Percentiles rank a stretch among this genome's conserved stretches.
Conservation (phyloP, 2,113 vertebrate genomes). For the Salvelinus alpinus region DNA sequence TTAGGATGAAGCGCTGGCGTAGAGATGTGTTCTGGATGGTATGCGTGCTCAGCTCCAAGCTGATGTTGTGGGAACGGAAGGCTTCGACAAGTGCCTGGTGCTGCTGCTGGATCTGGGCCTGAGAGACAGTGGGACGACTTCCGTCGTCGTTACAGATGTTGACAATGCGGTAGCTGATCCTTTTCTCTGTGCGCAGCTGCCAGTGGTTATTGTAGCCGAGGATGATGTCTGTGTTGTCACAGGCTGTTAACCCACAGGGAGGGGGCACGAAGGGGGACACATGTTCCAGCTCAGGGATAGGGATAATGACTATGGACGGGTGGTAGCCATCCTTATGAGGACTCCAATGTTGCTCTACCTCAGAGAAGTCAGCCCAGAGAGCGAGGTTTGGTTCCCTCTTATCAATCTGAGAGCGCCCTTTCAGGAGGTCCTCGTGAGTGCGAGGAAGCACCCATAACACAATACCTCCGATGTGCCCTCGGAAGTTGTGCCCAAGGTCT, state of each 20-base stretch:
- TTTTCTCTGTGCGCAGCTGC: conserved; percentile 81
- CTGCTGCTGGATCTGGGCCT: conserved; percentile 82
- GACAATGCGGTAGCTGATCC: conserved; percentile 84
- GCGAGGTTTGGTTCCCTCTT: conserved; percentile 41
- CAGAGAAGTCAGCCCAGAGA: conserved; percentile 72
- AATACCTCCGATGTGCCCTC: conserved; percentile 82
- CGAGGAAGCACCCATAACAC: conserved; percentile 76
- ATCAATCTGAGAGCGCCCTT: conserved; percentile 52
- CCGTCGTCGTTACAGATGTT: conserved; percentile 82
- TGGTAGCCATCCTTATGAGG: conserved; percentile 76
- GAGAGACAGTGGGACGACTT: conserved; percentile 77
- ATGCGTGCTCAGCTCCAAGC: conserved; percentile 81
- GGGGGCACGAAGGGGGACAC: conserved; percentile 80
- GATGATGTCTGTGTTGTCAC: conserved; percentile 88
- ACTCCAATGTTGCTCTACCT: conserved; percentile 75
- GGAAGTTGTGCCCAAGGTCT: conserved; percentile 74
- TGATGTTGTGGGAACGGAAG: conserved; percentile 90
- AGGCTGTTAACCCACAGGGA: conserved; percentile 83
- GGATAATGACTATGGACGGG: conserved; percentile 73
- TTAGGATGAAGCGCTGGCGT: conserved; percentile 80
- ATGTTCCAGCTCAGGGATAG: conserved; percentile 63
- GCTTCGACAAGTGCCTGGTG: conserved; percentile 80
- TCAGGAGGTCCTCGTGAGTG: conserved; percentile 75
- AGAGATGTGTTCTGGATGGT: conserved; percentile 83
- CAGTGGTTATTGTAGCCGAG: conserved; percentile 85